phyloP scores from a whole-genome alignment of 1,140 invertebrate species.

The Diabrotica undecimpunctata region DNA sequence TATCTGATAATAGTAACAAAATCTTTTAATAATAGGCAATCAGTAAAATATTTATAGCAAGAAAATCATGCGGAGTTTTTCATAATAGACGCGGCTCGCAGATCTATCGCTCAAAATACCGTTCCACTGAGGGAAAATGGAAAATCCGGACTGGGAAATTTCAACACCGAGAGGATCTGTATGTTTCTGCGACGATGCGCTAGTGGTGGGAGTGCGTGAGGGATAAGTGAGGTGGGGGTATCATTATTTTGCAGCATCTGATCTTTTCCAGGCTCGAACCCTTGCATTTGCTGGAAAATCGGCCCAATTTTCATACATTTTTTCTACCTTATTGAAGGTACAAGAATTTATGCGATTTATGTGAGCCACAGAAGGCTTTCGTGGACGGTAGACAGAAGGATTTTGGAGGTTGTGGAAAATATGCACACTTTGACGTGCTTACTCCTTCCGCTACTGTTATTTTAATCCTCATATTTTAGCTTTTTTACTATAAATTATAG shows the following conservation, averaged over 20 bases:
- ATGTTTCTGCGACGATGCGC: constrained; percentile 22
- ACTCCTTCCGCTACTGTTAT: too few relatives aligned
- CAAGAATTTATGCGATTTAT: not conserved
- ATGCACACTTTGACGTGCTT: too few relatives aligned
- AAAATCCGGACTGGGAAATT: constrained; percentile 27
- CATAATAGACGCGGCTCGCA: constrained; percentile 10
- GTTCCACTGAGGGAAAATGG: constrained; percentile 19
- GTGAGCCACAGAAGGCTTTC: not conserved
- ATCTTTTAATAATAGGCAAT: too few relatives aligned
- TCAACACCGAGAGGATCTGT: constrained; percentile 11
- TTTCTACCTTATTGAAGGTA: constrained; percentile 17
- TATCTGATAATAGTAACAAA: too few relatives aligned
- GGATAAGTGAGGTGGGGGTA: constrained; percentile 28
- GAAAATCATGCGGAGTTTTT: too few relatives aligned
- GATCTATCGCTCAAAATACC: constrained; percentile 15
- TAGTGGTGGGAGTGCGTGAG: constrained; percentile 26
- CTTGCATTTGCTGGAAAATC: constrained; percentile 29
- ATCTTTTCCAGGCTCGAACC: constrained; percentile 29
- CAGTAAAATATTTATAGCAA: too few relatives aligned
- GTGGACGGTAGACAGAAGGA: not conserved
- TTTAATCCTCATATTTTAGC: too few relatives aligned
- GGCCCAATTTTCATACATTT: constrained; percentile 24
- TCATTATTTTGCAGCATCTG: constrained; percentile 34
- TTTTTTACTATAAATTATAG: too few relatives aligned
- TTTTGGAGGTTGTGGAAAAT: not conserved